Conservation (phyloP, 2,888 invertebrate genomes). For the Eupithecia inturbata region DNA sequence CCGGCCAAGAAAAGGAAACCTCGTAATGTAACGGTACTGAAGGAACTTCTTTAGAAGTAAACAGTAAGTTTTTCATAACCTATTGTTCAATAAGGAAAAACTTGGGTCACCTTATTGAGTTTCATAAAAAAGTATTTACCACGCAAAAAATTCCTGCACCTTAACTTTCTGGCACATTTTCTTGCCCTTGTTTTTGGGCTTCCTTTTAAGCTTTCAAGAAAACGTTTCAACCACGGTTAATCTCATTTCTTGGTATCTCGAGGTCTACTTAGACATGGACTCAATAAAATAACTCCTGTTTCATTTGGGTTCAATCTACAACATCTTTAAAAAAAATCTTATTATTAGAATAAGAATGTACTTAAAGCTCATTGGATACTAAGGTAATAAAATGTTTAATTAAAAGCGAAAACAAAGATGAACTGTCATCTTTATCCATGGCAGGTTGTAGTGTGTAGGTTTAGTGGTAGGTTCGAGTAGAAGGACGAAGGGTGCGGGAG, state of each 20-base stretch:
- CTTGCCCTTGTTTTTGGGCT: neutral
- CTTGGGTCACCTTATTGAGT: neutral
- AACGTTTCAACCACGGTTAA: neutral
- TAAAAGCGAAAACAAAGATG: neutral
- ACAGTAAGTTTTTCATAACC: neutral
- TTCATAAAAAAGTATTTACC: neutral
- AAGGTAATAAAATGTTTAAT: neutral
- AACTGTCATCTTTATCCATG: neutral
- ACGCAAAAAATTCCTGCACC: neutral
- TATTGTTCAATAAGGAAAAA: neutral
- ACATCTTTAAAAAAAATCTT: neutral
- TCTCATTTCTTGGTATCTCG: neutral
- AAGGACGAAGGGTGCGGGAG: slow-evolving; percentile 71
- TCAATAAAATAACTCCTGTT: neutral
- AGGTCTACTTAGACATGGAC: neutral
- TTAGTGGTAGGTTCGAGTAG: slow-evolving; percentile 43
- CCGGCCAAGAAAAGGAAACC: slow-evolving; percentile 14
- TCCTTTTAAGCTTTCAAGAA: neutral
- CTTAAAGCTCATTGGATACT: neutral
- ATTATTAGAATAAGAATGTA: neutral
- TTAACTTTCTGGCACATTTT: neutral
- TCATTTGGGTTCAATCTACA: neutral
- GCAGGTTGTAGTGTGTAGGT: slow-evolving; percentile 15
- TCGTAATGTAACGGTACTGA: neutral
- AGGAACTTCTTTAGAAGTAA: neutral